Evolutionary conservation across 2,888 invertebrate genomes (phyloP).

Genomic region (Dryomyza anilis): DNA sequence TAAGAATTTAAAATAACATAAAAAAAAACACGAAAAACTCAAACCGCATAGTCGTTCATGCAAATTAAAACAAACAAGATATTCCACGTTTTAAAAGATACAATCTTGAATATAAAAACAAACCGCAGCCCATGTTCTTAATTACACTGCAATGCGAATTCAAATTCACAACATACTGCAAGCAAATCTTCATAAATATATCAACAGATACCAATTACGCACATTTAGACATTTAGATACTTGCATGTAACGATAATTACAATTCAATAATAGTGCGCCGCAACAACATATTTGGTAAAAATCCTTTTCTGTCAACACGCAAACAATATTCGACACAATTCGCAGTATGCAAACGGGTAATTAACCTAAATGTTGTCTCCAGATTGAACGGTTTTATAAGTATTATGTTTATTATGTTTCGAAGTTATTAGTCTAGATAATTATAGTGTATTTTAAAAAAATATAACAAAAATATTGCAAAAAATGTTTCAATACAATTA

Average conservation of each 20-base stretch:
- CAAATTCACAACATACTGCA: neutral
- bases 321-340: constrained; percentile 4
- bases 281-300: neutral
- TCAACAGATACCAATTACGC: constrained; percentile 2
- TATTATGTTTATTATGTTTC: too few relatives aligned
- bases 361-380: neutral
- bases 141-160: neutral
- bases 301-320: constrained; percentile 3
- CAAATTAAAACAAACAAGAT: too few relatives aligned
- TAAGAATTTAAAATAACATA: too few relatives aligned
- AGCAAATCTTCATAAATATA: neutral
- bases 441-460: too few relatives aligned
- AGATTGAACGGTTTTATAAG: neutral
- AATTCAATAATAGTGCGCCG: constrained; percentile 4
- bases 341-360: neutral
- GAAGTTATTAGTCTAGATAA: too few relatives aligned
- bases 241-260: constrained; percentile 10
- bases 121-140: neutral
- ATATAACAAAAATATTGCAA: too few relatives aligned
- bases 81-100: neutral
- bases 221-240: too few relatives aligned
- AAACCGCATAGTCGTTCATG: too few relatives aligned
- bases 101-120: neutral
- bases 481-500: too few relatives aligned
- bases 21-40: neutral